These are phyloP conservation scores for Myotis brandtii DNA, from an alignment of 2,113 vertebrate species.

Conservation along the genomic window DNA sequence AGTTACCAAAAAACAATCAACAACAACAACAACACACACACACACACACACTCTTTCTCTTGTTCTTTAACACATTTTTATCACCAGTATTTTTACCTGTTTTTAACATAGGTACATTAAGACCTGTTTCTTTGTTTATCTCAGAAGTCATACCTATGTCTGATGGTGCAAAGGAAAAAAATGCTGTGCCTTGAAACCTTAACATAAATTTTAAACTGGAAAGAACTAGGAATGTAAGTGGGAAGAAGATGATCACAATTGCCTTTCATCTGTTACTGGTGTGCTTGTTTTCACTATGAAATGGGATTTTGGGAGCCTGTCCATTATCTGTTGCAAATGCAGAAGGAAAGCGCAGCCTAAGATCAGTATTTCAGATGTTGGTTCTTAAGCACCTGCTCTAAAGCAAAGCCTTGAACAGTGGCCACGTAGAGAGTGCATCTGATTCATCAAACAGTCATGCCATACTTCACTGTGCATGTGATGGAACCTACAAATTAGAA, in stretches of 20 bases:
- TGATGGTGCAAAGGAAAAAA: not conserved
- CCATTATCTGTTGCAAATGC: too few relatives aligned
- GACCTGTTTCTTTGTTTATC: not conserved
- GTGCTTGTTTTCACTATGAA: rapidly evolving
- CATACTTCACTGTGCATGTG: rapidly evolving
- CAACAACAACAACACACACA: not conserved
- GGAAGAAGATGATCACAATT: rapidly evolving
- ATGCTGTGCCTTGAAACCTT: too few relatives aligned
- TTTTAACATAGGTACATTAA: not conserved
- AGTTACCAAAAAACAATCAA: not conserved
- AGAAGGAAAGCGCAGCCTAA: not conserved
- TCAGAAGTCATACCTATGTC: not conserved
- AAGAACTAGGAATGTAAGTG: not conserved
- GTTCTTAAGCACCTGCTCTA: not conserved
- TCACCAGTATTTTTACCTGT: not conserved
- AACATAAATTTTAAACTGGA: not conserved
- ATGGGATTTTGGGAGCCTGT: rapidly evolving
- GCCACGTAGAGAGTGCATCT: rapidly evolving
- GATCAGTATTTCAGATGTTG: rapidly evolving
- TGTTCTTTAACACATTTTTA: not conserved
- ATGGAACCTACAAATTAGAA: rapidly evolving
- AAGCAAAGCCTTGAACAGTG: not conserved
- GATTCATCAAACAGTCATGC: rapidly evolving
- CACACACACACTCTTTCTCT: not conserved
- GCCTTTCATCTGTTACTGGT: not conserved